A percentile compares a stretch with the other conserved stretches of the same genome.
Evolutionary conservation across 1,140 invertebrate genomes (phyloP).

Genomic region (Drosophila suzukii): DNA sequence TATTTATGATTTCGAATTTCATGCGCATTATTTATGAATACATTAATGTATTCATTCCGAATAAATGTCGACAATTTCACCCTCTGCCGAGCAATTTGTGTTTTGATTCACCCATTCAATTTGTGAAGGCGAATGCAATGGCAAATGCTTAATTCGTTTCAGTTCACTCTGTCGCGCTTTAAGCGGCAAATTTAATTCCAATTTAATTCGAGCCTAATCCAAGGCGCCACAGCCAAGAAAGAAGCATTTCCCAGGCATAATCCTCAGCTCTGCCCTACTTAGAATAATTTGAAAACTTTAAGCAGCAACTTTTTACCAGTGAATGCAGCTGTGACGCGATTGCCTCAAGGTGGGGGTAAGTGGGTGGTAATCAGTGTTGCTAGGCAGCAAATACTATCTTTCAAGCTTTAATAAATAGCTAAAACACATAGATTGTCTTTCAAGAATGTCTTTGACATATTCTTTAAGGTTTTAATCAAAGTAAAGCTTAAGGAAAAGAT

Average conservation of each 20-base stretch:
- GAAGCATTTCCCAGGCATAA: conserved; percentile 47
- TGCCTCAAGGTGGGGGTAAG: conserved; percentile 1
- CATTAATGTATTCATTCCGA: conserved; percentile 36
- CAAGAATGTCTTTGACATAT: background rate
- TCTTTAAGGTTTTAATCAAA: background rate
- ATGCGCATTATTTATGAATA: conserved; percentile 20
- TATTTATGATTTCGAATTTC: conserved; percentile 28
- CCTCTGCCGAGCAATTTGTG: conserved; percentile 29
- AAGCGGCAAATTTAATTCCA: conserved; percentile 71
- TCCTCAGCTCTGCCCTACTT: conserved; percentile 67
- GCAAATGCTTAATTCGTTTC: conserved; percentile 37
- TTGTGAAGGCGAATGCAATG: conserved; percentile 28
- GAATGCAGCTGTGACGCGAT: conserved; percentile 65
- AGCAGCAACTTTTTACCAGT: conserved; percentile 58
- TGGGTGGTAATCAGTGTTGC: conserved; percentile 22
- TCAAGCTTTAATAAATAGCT: background rate
- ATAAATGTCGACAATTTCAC: conserved; percentile 30
- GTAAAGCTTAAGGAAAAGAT: background rate
- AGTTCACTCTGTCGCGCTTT: conserved; percentile 75
- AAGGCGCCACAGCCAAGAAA: conserved; percentile 44
- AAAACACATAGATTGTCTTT: background rate
- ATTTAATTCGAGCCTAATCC: conserved; percentile 78
- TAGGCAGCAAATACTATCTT: background rate
- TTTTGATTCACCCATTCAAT: conserved; percentile 29
- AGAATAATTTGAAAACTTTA: conserved; percentile 82